Evolutionary conservation across 2,797 vertebrate genomes (phyloP), one percentile per base, ranked within the genome.

Genomic region (Uromys caudimaculatus): DNA sequence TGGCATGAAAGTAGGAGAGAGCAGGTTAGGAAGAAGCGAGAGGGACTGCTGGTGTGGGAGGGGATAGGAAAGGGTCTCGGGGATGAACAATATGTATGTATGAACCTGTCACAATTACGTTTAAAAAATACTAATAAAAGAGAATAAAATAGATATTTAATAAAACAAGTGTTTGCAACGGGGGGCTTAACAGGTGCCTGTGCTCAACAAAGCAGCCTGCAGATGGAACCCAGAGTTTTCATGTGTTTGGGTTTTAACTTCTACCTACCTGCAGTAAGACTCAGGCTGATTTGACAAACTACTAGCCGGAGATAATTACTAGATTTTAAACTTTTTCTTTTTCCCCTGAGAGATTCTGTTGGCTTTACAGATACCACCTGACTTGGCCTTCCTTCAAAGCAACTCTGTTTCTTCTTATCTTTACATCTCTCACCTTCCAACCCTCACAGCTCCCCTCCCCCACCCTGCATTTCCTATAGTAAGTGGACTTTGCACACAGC

Each of bases 361-460:
- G 41, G 0, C 67, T 27, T 76, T 90, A 9, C 21, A 71, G 88
- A 54, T 85, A n/a, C 12, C 14, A 41, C 38, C 52, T 71, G 29
- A 54, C 16, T 41, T 35, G 38, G 16, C 85, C 35, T 71, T 79
- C 67, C 52, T 41, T 85, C 35, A 84, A 47, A 90, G 14, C 41
- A 41, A 78, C 84, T 54, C 21, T 27, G 58, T 64, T 50, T 62
- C 88, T 27, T 21, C 19, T 69, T 73, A 5, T 82, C 67, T 81
- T 50, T 73, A 69, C 47, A 62, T 56, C 76, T 78, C 32, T 84
- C 17, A 38, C 21, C 9, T 86, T n/a, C 50, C 5, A 35, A 62
- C 2, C 16, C 52, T 8, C 7, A 7, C 13, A 50, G 2, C 0
- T 24, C 10, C 58, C 5, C 9, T 44, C 1, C 3, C 44, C 27